Evolutionary conservation across 1,140 invertebrate species (phyloP).

Genomic region (Geopemphigus sp.): DNA sequence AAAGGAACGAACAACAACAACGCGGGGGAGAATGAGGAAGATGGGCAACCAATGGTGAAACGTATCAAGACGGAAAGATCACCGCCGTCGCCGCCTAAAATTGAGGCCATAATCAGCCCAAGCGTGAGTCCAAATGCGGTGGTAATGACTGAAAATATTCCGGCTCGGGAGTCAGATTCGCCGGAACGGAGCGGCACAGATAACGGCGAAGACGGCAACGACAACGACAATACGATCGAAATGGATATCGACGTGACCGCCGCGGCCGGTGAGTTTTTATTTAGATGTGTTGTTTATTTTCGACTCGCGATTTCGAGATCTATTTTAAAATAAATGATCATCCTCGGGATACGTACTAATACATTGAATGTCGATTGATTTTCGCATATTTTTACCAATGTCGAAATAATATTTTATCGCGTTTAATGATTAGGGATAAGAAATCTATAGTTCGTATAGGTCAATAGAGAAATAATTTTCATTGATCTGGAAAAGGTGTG

Average conservation of each 20-base stretch:
- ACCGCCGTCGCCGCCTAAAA: neutral
- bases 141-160: neutral
- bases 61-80: neutral
- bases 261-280: too few species aligned
- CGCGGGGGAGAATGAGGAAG: constrained; percentile 15
- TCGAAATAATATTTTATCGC: too few species aligned
- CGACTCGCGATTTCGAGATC: too few species aligned
- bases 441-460: too few species aligned
- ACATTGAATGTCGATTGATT: too few species aligned
- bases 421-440: too few species aligned
- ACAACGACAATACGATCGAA: neutral
- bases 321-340: too few species aligned
- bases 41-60: neutral
- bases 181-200: neutral
- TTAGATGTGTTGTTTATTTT: too few species aligned
- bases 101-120: neutral
- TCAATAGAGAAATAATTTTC: too few species aligned
- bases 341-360: too few species aligned
- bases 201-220: neutral
- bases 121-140: neutral
- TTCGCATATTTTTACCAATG: too few species aligned
- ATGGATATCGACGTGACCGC: constrained; percentile 30
- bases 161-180: neutral
- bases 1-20: constrained; percentile 36
- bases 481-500: too few species aligned